Base-by-base conservation (phyloP, 2,113 vertebrate species). In the Bubo blakistoni region DNA sequence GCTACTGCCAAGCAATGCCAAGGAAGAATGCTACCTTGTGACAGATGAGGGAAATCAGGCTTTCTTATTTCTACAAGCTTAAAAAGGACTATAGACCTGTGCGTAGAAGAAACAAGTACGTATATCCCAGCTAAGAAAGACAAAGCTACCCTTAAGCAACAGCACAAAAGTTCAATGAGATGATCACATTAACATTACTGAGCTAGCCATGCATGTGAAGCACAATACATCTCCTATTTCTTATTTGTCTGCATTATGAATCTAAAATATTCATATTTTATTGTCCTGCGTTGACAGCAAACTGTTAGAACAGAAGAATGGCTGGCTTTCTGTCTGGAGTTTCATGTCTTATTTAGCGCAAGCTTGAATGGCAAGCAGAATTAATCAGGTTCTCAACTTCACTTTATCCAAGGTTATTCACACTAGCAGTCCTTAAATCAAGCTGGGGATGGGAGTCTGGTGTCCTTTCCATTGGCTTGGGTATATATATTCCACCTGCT, bases 251-350 rank as follows among this genome's bases (percentile, higher is more conserved):
- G 47, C 76, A 79, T 78, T 90, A 85, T 93, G 71, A 69, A 88
- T 61, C 62, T 86, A 73, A 96, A 93, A 90, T 90, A 88, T 77
- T 86, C 79, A 66, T 92, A 90, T 93, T 93, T 92, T 92, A 86
- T 92, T 92, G 82, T 95, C 76, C 76, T 90, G 54, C 10, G 17
- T 86, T 96, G 96, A 94, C 94, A 94, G 71, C 22, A 90, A 79
- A 83, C 54, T 92, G 83, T 63, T 88, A 88, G 70, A 90, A 94
- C 74, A 90, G 90, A 83, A 91, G 74, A 87, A 76, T 77, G 72
- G 54, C 54, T 90, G 86, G 62, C 47, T 88, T 88, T 85, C 66
- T 72, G 40, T 88, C 40, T 86, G 57, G 44, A 86, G 34, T 73
- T 93, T 80, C 78, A 69, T 79, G 49, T 92, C 88, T 94, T 91